A percentile compares a stretch with the other conserved stretches of the same genome.
These are phyloP conservation scores for Euplexia lucipara DNA, from an alignment of 2,888 invertebrate species.

Conservation along the genomic window DNA sequence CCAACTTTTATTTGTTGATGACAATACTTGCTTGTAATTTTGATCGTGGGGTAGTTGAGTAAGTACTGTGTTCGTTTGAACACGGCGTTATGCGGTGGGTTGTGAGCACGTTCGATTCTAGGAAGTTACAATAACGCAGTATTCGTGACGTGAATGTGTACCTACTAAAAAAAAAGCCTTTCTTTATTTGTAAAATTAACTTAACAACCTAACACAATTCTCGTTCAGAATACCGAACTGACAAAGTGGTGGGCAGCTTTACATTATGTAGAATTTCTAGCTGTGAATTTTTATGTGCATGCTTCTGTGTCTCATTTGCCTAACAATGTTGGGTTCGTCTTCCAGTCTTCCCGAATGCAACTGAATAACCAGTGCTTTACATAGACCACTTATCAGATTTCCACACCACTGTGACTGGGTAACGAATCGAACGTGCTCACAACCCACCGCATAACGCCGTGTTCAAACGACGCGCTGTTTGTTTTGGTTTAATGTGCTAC, in stretches of 20 bases:
- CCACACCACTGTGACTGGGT: no score
- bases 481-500: no score
- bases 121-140: slow-evolving; percentile 51
- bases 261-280: not conserved
- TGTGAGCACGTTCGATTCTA: slow-evolving; percentile 45
- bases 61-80: slow-evolving; percentile 44
- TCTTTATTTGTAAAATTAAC: no score
- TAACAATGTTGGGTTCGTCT: no score
- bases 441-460: slow-evolving; percentile 43
- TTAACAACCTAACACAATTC: no score
- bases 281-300: not conserved
- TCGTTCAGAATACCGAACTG: no score
- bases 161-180: slow-evolving; percentile 5
- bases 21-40: slow-evolving; percentile 54
- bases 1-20: slow-evolving; percentile 48
- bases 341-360: no score
- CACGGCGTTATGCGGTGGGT: slow-evolving; percentile 39
- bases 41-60: slow-evolving; percentile 18
- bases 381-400: no score
- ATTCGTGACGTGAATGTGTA: slow-evolving; percentile 52
- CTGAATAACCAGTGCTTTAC: no score
- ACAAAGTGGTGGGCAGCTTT: no score
- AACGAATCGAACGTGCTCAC: slow-evolving; percentile 42
- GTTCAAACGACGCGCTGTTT: slow-evolving; percentile 51
- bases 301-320: no score